Evolutionary conservation across 2,797 vertebrate species (phyloP), one percentile per base, ranked within the genome.

Genomic region (Xiphorhynchus erythropygius): DNA sequence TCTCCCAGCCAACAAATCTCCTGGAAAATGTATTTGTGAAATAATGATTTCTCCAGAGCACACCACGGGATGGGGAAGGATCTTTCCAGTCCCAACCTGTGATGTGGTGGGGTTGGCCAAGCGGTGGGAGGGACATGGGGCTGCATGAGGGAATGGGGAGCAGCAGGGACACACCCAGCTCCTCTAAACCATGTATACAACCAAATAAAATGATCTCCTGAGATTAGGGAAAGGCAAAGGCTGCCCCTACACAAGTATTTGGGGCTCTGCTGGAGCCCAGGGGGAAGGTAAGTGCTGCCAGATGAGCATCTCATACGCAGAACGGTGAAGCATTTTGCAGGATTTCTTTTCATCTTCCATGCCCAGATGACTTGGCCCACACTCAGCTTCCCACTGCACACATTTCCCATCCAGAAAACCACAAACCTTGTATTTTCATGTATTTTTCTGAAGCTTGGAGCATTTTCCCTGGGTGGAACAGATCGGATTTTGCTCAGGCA

Each of bases 31-130:
- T 41, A 90, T 60, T 42, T 83, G 52, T 2, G 25, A 93, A 80
- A 90, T 96, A 93, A 94, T 49, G 79, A 85, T 28, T 92, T 95
- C 93, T 95, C 84, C 95, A 97, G 95, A 92, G 32, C 3, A 0
- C 68, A 70, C 53, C 64, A 44, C 0, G 0, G 71, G 60, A 74
- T 64, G 46, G 62, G 60, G 81, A 92, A 87, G 76, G 57, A 52
- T 44, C 68, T 44, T 70, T 79, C 49, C 67, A 87, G 57, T 41
- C 71, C 57, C 75, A 59, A 41, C 13, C 68, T 37, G 65, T 21
- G 71, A 84, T 0, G 5, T 15, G 12, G 67, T 57, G 30, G 47
- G 62, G 74, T 67, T 18, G 27, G 81, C 81, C 92, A 84, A 79
- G 44, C 18, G 39, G 46, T 1, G 10, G 74, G 62, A 89, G 42